Evolutionary conservation across 2,797 vertebrate species (phyloP), one percentile per base, ranked within the genome.

Genomic region (Crocidura indochinensis): DNA sequence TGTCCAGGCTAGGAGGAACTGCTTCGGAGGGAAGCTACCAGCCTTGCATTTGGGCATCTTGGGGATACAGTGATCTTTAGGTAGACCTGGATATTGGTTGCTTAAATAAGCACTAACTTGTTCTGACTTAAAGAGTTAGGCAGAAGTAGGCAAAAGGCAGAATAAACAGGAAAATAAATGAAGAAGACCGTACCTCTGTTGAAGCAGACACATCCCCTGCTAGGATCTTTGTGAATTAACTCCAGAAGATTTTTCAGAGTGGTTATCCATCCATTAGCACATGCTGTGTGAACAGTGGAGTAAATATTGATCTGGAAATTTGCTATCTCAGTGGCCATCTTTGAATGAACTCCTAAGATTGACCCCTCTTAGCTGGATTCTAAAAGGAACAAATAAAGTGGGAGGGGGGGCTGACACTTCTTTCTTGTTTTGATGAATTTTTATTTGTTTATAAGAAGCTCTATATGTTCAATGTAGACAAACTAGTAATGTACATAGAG

Each of bases 221-320:
- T 0, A 51, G 75, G 65, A 8, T 10, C 71, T 83, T 53, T 72
- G 80, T 71, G 75, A 79, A 68, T 65, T 69, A 62, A 68, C 10
- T 72, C 31, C 44, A 67, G 75, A 90, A 90, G 47, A 84, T 68
- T 86, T 91, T 77, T 68, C 74, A 10, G 38, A 27, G 68, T 44
- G 22, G 51, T 73, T 88, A 84, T 80, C 91, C 19, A 24, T 65
- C 91, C 19, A 24, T 65, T 31, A 75, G 44, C 73, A 80, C 60
- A 46, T 0, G 3, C 67, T 44, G 20, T 19, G 60, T 64, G 51
- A 53, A n/a, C 77, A 64, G 80, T 38, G 77, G 81, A 75, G 88
- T 38, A 90, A 86, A 76, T 81, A 84, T 7, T 84, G 82, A 81
- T 91, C 71, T 51, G 76, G 20, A 11, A 92, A 83, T 78, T 56